Evolutionary conservation across 2,113 vertebrate species (phyloP), one percentile per base, ranked within the genome.

Genomic region (Peromyscus maniculatus): DNA sequence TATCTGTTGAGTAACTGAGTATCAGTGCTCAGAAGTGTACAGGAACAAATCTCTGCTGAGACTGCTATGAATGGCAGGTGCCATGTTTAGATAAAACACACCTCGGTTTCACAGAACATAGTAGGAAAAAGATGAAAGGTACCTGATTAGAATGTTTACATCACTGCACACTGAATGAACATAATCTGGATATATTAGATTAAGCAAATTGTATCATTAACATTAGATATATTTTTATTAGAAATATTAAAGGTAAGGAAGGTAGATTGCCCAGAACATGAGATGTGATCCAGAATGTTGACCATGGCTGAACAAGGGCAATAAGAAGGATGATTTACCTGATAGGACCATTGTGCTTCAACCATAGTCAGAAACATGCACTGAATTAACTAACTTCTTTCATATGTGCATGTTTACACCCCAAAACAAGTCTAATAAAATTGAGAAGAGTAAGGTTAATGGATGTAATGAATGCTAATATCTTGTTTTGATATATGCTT

Each of bases 281-380:
- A 6, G 19, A 33, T 87, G 43, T 87, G 43, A 3, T 52, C 46
- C 15, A 0, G 2, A 5, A 2, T 82, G 5, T 19, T 80, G 6
- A 11, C 4, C 46, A 3, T 62, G n/a, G 11, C 21, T 69, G 4
- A 4, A 43, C 28, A n/a, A 62, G 5, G 12, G 24, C 1, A 6
- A 31, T 43, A 43, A 64, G 17, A 8, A 92, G 21, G 3, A 31
- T 43, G 13, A 19, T 84, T 52, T 57, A 31, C 22, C 3, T 66
- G 2, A 93, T 7, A 17, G 12, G 92, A 77, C 22, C 21, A 1
- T 28, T 84, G 13, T 49, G 11, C 46, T 9, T 88, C 57, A 12
- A 75, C 49, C 43, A 7, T 28, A n/a, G 46, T 62, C 6, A 43
- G 59, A 17, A 95, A 1, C 2, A 59, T 13, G 12, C 22, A 39